Conservation (phyloP, 2,888 invertebrate genomes). For the Hololepta plana region DNA sequence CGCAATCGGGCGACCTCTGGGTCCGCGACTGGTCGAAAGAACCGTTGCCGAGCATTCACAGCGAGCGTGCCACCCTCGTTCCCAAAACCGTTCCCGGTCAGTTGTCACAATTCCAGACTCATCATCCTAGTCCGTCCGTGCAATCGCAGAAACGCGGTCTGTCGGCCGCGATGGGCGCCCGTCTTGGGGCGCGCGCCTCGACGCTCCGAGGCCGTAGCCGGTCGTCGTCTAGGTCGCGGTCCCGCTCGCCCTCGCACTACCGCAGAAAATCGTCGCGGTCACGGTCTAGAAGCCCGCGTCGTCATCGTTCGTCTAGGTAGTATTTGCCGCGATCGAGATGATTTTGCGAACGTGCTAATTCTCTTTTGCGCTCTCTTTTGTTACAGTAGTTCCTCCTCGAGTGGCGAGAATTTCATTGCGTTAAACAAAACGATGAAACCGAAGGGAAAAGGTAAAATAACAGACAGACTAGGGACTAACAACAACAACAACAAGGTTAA, state of each 20-base stretch:
- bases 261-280: slow-evolving; percentile 23
- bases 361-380: too few species aligned
- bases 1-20: slow-evolving; percentile 72
- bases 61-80: slow-evolving; percentile 51
- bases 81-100: slow-evolving; percentile 41
- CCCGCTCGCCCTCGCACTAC: slow-evolving; percentile 18
- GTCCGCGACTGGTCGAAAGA: slow-evolving; percentile 90
- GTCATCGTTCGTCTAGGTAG: slow-evolving; percentile 22
- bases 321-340: too few species aligned
- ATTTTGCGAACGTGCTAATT: too few species aligned
- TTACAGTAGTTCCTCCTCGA: too few species aligned
- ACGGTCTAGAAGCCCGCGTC: slow-evolving; percentile 22
- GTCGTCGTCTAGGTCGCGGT: slow-evolving; percentile 24
- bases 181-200: slow-evolving; percentile 34
- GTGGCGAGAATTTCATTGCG: slow-evolving; percentile 28
- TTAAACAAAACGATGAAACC: slow-evolving; percentile 18
- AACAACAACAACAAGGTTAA: slow-evolving; percentile 18
- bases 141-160: slow-evolving; percentile 26
- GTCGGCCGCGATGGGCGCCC: slow-evolving; percentile 38
- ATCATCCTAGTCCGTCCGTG: slow-evolving; percentile 19
- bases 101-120: slow-evolving; percentile 39
- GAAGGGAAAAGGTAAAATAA: slow-evolving; percentile 31
- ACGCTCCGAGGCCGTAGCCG: slow-evolving; percentile 22
- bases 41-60: slow-evolving; percentile 75
- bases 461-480: slow-evolving; percentile 35